Percentiles rank a stretch among this genome's conserved stretches.
phyloP scores from a whole-genome alignment of 2,888 invertebrate genomes.

The Nasonia oneida region DNA sequence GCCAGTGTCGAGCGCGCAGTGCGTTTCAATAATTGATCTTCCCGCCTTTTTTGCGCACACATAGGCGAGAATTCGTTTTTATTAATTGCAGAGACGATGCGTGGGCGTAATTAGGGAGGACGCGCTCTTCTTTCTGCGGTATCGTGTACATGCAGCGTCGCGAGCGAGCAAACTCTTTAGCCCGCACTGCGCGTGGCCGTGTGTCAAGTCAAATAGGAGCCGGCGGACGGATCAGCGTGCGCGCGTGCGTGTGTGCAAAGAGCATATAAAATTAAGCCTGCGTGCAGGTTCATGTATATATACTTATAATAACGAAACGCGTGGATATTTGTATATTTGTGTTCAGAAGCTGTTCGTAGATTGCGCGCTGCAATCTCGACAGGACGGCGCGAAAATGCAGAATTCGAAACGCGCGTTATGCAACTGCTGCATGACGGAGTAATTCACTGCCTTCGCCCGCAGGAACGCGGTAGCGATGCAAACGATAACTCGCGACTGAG shows the following conservation, averaged over 20 bases:
- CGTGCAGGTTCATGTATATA: background rate
- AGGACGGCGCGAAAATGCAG: background rate
- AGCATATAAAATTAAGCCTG: background rate
- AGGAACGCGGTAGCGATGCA: background rate
- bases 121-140: too few relatives aligned
- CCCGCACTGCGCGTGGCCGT: background rate
- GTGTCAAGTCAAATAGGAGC: background rate
- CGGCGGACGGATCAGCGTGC: background rate
- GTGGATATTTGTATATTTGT: too few relatives aligned
- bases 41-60: background rate
- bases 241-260: background rate
- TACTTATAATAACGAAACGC: background rate
- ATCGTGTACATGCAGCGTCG: too few relatives aligned
- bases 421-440: background rate
- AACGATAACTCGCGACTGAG: too few relatives aligned
- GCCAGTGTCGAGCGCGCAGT: conserved; percentile 2
- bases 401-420: background rate
- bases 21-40: background rate
- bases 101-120: background rate
- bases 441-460: background rate
- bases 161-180: background rate
- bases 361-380: too few relatives aligned
- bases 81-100: background rate
- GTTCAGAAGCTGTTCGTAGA: too few relatives aligned
- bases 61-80: background rate